These are phyloP conservation scores for Oncorhynchus keta DNA, from an alignment of 2,113 vertebrate genomes.

Conservation along the genomic window DNA sequence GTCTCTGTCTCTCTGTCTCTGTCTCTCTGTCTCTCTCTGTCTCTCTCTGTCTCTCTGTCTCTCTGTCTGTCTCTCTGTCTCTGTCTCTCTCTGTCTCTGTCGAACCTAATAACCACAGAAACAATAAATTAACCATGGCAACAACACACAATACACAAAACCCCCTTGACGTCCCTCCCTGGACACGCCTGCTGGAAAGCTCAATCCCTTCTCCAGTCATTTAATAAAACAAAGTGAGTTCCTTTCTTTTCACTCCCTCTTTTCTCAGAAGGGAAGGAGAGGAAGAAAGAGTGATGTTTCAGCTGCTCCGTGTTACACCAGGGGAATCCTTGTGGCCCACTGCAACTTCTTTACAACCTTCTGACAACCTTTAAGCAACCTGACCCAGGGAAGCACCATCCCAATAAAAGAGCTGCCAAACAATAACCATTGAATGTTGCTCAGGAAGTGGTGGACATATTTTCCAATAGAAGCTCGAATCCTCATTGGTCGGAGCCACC, in stretches of 20 bases:
- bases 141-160: slow-evolving; percentile 6
- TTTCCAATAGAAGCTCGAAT: slow-evolving; percentile 48
- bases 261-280: background rate
- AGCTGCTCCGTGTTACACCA: background rate
- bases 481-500: too few relatives aligned
- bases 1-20: background rate
- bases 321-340: background rate
- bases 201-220: slow-evolving; percentile 20
- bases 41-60: too few relatives aligned
- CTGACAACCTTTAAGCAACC: background rate
- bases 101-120: background rate
- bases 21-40: too few relatives aligned
- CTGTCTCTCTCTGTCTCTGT: background rate
- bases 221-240: slow-evolving; percentile 42
- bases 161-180: slow-evolving; percentile 42
- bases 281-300: background rate
- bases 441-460: slow-evolving; percentile 57
- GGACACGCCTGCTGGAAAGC: slow-evolving; percentile 33
- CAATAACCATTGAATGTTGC: slow-evolving; percentile 61
- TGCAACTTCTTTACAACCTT: background rate
- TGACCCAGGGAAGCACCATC: slow-evolving; percentile 2
- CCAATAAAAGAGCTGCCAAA: slow-evolving; percentile 32
- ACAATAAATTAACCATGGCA: slow-evolving; percentile 21
- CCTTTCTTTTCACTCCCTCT: background rate
- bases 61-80: background rate